Conservation (phyloP, 2,888 invertebrate species). For the Choristoneura rosaceana region DNA sequence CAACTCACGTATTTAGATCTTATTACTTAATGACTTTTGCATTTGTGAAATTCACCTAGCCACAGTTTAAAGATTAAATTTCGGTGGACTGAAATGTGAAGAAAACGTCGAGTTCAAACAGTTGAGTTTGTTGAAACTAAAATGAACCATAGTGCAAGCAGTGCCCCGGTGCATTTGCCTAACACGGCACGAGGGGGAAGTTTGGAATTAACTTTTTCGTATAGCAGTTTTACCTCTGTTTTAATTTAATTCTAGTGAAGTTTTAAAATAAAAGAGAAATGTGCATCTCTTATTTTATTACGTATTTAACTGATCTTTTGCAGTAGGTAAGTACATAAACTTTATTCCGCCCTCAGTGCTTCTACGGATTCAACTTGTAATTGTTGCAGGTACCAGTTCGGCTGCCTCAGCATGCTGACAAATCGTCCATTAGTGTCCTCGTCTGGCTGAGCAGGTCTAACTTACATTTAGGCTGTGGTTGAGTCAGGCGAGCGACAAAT, state of each 20-base stretch:
- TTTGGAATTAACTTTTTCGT: constrained; percentile 36
- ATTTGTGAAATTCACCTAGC: not conserved
- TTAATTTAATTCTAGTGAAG: constrained; percentile 31
- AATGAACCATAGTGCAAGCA: constrained; percentile 13
- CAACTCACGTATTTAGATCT: no score
- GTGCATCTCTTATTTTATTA: not conserved
- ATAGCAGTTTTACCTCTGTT: constrained; percentile 32
- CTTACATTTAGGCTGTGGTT: constrained; percentile 37
- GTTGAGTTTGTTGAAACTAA: constrained; percentile 15
- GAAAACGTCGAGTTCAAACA: not conserved
- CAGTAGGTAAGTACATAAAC: not conserved
- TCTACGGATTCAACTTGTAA: not conserved
- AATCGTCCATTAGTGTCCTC: constrained; percentile 43
- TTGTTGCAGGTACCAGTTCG: not conserved
- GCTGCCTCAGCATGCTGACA: constrained; percentile 28
- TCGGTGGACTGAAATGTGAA: constrained; percentile 3
- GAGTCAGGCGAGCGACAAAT: constrained; percentile 53
- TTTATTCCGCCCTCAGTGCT: not conserved
- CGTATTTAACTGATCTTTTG: not conserved
- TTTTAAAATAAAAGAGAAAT: not conserved
- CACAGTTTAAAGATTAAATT: not conserved
- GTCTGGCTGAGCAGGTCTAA: constrained; percentile 29
- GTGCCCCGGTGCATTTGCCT: constrained; percentile 19
- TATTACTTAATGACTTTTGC: not conserved
- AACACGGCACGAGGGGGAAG: constrained; percentile 2